Evolutionary conservation across 2,888 invertebrate genomes (phyloP).

Genomic region (Lamellibrachia columna): DNA sequence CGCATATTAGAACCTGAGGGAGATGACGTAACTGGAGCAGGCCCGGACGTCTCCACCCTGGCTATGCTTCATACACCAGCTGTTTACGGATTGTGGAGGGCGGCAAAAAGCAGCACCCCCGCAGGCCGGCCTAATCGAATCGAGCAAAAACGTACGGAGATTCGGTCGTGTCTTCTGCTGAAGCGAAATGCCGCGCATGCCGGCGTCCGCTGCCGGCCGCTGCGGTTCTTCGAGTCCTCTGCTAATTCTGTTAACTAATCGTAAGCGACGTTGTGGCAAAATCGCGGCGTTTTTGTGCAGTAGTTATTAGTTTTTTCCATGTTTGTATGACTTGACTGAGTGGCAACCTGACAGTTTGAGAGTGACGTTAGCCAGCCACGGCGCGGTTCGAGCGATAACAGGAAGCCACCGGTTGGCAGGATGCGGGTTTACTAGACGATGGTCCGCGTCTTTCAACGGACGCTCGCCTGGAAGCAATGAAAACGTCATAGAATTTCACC

Average conservation of each 20-base stretch:
- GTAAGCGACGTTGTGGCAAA: not conserved
- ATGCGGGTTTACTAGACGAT: not conserved
- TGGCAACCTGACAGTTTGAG: not conserved
- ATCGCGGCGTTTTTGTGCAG: not conserved
- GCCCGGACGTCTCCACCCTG: not conserved
- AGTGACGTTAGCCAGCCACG: not conserved
- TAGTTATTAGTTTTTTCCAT: not conserved
- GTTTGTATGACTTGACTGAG: not conserved
- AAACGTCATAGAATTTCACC: not conserved
- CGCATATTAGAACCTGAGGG: not conserved
- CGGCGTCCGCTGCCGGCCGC: not conserved
- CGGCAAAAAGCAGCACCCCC: constrained; percentile 16
- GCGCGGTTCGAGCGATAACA: not conserved
- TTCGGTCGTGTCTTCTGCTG: not conserved
- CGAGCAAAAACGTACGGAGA: not conserved
- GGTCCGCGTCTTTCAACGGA: not conserved
- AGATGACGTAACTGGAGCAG: not conserved
- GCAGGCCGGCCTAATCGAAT: not conserved
- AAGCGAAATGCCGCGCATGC: not conserved
- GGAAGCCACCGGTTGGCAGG: not conserved
- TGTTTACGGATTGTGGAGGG: not conserved
- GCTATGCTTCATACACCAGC: not conserved
- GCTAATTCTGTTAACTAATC: not conserved
- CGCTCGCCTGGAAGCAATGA: not conserved
- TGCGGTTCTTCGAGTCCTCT: not conserved